Percentiles rank a stretch among this genome's conserved stretches.
Conservation (phyloP, 1,140 invertebrate species). For the Pinna nobilis region DNA sequence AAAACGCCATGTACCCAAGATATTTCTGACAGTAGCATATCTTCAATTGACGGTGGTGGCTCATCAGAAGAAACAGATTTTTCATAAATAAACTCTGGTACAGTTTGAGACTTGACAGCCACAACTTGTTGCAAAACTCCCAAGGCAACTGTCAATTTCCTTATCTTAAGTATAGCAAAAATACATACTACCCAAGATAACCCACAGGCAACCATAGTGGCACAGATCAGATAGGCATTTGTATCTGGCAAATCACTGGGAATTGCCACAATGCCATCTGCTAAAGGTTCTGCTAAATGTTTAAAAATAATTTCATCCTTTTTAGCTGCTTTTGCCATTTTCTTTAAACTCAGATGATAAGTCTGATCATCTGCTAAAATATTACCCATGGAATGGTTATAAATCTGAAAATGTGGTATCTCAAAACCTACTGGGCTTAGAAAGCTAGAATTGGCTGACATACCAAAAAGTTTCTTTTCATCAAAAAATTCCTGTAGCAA, state of each 20-base stretch:
- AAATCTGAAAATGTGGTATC: constrained; percentile 23
- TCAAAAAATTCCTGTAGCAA: constrained; percentile 34
- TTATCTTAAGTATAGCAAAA: neutral
- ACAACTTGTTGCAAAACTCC: neutral
- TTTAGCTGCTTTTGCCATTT: constrained; percentile 9
- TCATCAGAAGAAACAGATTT: neutral
- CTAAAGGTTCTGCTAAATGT: constrained; percentile 28
- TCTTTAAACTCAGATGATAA: constrained; percentile 23
- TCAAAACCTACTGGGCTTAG: neutral
- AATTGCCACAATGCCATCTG: constrained; percentile 18
- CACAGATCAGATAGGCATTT: neutral
- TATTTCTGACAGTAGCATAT: neutral
- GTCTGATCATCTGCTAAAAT: constrained; percentile 23
- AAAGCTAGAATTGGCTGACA: constrained; percentile 12
- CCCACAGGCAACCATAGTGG: neutral
- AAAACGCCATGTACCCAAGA: constrained; percentile 6
- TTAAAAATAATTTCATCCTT: constrained; percentile 29
- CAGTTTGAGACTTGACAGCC: neutral
- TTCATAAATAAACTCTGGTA: constrained; percentile 1
- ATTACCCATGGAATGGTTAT: constrained; percentile 10
- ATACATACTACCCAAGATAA: neutral
- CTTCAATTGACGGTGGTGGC: neutral
- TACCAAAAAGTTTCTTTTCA: neutral
- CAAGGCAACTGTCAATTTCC: constrained; percentile 2
- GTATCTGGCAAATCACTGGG: neutral